phyloP scores from a whole-genome alignment of 2,797 vertebrate species.

The Mallotus villosus region DNA sequence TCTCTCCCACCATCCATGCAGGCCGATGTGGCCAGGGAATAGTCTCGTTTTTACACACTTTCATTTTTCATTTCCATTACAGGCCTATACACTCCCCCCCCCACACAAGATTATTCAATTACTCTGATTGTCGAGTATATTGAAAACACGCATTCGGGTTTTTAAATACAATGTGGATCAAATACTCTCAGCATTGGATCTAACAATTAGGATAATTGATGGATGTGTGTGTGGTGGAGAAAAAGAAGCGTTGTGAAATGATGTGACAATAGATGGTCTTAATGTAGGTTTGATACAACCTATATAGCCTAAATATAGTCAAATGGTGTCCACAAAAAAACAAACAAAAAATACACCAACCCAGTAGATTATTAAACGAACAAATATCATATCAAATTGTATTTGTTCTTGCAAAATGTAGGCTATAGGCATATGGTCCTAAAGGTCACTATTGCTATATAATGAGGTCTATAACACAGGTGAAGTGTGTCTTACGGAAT shows the following conservation, averaged over 20 bases:
- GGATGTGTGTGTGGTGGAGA: conserved; percentile 42
- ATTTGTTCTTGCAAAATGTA: neutral
- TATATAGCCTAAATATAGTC: neutral
- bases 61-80: conserved; percentile 69
- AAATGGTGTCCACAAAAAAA: neutral
- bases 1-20: conserved; percentile 31
- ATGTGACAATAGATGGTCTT: conserved; percentile 28
- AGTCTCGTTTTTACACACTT: conserved; percentile 53
- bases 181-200: conserved; percentile 70
- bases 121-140: conserved; percentile 72
- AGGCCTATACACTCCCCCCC: conserved; percentile 64
- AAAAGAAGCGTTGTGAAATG: conserved; percentile 16
- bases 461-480: neutral
- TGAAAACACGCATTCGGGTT: conserved; percentile 61
- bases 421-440: neutral
- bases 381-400: neutral
- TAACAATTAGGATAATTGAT: conserved; percentile 73
- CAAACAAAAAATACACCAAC: neutral
- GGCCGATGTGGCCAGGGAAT: conserved; percentile 34
- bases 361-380: neutral
- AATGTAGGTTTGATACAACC: conserved; percentile 17
- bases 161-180: conserved; percentile 66
- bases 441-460: neutral
- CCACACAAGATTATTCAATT: conserved; percentile 70
- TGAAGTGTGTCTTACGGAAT: no score